These are phyloP conservation scores for Harpegnathos saltator DNA, from an alignment of 1,140 invertebrate genomes.

Conservation along the genomic window DNA sequence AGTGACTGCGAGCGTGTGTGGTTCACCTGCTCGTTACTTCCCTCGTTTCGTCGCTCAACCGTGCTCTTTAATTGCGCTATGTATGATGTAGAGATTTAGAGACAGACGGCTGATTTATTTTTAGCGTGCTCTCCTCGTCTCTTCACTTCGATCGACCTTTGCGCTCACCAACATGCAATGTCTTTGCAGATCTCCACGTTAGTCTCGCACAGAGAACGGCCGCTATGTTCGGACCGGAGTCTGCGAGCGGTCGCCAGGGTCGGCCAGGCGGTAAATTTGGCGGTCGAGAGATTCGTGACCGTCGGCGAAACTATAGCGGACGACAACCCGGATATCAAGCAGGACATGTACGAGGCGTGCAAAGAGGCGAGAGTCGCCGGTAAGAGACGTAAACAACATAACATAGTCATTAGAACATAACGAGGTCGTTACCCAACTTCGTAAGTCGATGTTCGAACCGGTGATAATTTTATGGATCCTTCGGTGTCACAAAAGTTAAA, in stretches of 20 bases:
- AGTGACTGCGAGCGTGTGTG: no score
- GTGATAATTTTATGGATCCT: no score
- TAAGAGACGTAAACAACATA: constrained; percentile 82
- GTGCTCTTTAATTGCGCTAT: no score
- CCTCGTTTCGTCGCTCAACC: no score
- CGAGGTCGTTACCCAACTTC: background rate
- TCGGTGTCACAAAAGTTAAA: no score
- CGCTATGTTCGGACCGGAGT: constrained; percentile 86
- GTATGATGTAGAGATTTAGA: background rate
- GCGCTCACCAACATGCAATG: constrained; percentile 24
- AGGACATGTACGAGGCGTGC: constrained; percentile 99
- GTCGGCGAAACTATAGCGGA: constrained; percentile 99
- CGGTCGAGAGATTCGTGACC: constrained; percentile 98
- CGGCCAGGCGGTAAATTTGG: constrained; percentile 97
- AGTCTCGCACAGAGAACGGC: constrained; percentile 88
- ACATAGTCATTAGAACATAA: background rate
- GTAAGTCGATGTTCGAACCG: no score
- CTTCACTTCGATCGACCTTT: background rate
- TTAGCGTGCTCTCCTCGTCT: background rate
- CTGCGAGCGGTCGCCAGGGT: constrained; percentile 94
- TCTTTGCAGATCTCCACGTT: constrained; percentile 95
- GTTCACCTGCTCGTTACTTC: no score
- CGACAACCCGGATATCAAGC: constrained; percentile 98
- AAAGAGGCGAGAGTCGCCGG: constrained; percentile 98
- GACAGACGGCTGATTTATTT: background rate